Base-by-base conservation (phyloP, 2,888 invertebrate species). In the Ganaspis brasiliensis region DNA sequence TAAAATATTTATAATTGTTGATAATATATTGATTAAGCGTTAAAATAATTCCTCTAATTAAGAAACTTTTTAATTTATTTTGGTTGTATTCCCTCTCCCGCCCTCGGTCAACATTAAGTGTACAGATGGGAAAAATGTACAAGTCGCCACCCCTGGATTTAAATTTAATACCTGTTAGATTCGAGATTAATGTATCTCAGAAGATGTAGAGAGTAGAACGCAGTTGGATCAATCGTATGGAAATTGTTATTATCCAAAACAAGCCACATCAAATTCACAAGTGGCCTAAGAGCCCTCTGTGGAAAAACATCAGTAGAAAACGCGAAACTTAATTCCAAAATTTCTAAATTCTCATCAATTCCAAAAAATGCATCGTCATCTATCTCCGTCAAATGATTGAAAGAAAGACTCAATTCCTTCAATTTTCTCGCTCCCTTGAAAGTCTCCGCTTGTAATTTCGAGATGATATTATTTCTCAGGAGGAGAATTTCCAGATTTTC, bases 191-290 rank as follows among this genome's bases (percentile, higher is more conserved):
- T 93, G 92, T 97, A 97, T 88, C 95, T 95, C 31, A 91, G 73
- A 55, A 89, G 84, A 10, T 85, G 83, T n/a, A 91, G 88, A 0
- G 94, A 93, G 78, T 94, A 94, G 55, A 97, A 93, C 6, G 96
- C 95, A n/a, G 95, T 94, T 56, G 95, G 93, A 74, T 95, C 94
- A 16, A 97, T 92, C 14, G 93, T 93, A 89, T 96, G 95, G 84
- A 97, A 94, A 89, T 97, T 96, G 88, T 98, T 98, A 92, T 97
- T 97, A 91, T 98, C 97, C 87, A 97, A 92, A 0, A 97, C 96
- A 78, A 98, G 92, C 96, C 97, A 97, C 87, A 95, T 94, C 9
- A 98, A 93, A 86, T 95, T 95, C 55, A 94, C 94, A 19, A 97
- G 92, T 9, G 95, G 95, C 81, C 94, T 94, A 56, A 97, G 94